Conservation (phyloP, 2,888 invertebrate genomes). For the Latrodectus elegans region DNA sequence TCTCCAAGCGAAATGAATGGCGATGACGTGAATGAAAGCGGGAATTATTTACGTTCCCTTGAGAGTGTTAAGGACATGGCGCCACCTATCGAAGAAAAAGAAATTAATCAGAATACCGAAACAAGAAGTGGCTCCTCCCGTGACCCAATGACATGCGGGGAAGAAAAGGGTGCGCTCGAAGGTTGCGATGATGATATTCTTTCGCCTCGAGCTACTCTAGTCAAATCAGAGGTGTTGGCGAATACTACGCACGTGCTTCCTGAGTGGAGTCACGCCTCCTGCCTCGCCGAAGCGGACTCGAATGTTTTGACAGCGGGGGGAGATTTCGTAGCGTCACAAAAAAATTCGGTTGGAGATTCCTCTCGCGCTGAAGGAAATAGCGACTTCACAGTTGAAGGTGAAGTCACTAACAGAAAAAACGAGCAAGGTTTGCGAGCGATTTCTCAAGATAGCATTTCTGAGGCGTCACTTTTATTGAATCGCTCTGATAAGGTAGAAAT, state of each 20-base stretch:
- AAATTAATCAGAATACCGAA: neutral
- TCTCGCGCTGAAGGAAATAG: neutral
- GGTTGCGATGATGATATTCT: constrained; percentile 38
- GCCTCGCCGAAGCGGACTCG: constrained; percentile 8
- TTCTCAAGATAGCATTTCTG: neutral
- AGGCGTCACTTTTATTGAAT: neutral
- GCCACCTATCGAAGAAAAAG: constrained; percentile 35
- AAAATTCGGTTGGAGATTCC: neutral
- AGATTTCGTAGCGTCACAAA: neutral
- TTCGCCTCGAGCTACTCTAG: constrained; percentile 33
- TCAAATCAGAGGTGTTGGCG: constrained; percentile 24
- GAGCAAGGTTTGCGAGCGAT: neutral
- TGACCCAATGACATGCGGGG: constrained; percentile 61
- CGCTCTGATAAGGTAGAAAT: neutral
- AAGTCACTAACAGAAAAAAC: neutral
- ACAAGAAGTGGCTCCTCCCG: constrained; percentile 31
- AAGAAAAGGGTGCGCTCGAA: constrained; percentile 37
- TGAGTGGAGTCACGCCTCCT: constrained; percentile 34
- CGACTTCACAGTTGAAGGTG: neutral
- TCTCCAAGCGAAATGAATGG: neutral
- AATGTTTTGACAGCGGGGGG: neutral
- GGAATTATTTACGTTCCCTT: neutral
- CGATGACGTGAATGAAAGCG: neutral
- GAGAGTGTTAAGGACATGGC: constrained; percentile 31
- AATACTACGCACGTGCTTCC: constrained; percentile 43